Evolutionary conservation across 2,888 invertebrate species (phyloP).

Genomic region (Chalcosyrphus nemorum): DNA sequence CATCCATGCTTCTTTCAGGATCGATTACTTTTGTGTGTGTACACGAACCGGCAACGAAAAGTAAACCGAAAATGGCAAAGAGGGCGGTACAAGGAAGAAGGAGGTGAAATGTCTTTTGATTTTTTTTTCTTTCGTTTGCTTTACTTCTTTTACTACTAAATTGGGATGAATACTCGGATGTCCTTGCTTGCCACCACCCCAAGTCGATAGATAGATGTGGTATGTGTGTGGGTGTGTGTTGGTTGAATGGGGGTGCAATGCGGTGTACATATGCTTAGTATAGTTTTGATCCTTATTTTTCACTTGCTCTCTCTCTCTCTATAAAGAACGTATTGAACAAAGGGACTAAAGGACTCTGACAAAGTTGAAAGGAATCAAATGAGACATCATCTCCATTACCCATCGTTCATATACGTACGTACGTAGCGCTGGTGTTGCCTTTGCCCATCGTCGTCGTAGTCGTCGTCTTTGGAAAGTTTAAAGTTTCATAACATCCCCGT

Average conservation of each 20-base stretch:
- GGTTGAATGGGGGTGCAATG: conserved; percentile 17
- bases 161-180: conserved; percentile 69
- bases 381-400: conserved; percentile 68
- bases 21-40: conserved; percentile 72
- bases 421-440: conserved; percentile 16
- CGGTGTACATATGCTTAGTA: conserved; percentile 56
- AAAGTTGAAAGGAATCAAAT: conserved; percentile 73
- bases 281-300: conserved; percentile 67
- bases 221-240: neutral
- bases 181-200: conserved; percentile 53
- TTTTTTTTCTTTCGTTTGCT: conserved; percentile 1
- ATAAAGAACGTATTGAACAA: conserved; percentile 65
- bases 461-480: conserved; percentile 54
- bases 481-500: conserved; percentile 70
- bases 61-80: conserved; percentile 47
- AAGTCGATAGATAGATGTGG: neutral
- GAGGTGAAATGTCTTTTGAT: conserved; percentile 50
- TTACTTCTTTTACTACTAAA: conserved; percentile 51
- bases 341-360: conserved; percentile 66
- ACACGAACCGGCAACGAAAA: conserved; percentile 38
- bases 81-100: neutral
- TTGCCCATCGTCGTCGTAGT: conserved; percentile 9
- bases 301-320: conserved; percentile 67
- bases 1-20: conserved; percentile 61
- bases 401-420: conserved; percentile 28